Evolutionary conservation across 2,888 invertebrate genomes (phyloP).

Genomic region (Rhagonycha lutea): DNA sequence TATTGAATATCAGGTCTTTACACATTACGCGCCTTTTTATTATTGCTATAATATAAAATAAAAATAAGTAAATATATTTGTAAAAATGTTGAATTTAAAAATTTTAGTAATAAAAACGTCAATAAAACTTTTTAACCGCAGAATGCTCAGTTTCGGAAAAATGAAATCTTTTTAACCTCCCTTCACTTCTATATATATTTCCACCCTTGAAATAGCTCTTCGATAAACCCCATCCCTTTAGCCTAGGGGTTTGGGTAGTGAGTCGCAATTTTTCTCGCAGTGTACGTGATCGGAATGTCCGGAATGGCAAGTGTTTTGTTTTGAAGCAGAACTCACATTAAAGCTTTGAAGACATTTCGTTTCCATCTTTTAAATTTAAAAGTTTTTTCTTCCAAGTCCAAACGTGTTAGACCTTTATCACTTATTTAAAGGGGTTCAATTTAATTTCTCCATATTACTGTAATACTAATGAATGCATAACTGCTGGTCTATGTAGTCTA

Average conservation of each 20-base stretch:
- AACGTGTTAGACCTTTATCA: not conserved
- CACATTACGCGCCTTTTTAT: not conserved
- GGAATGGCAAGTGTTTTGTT: constrained; percentile 49
- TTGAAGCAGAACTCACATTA: constrained; percentile 44
- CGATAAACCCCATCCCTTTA: constrained; percentile 47
- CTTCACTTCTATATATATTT: constrained; percentile 49
- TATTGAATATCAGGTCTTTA: not conserved
- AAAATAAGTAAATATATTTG: not conserved
- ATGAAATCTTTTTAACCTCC: constrained; percentile 55
- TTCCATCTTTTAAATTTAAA: constrained; percentile 28
- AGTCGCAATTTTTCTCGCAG: constrained; percentile 58
- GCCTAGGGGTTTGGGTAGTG: constrained; percentile 51
- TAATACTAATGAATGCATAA: not conserved
- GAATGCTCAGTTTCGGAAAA: constrained; percentile 55
- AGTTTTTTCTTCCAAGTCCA: constrained; percentile 9
- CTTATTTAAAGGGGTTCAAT: not conserved
- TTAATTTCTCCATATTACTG: not conserved
- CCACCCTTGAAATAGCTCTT: constrained; percentile 53
- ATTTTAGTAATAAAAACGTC: constrained; percentile 50
- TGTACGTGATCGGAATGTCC: constrained; percentile 55
- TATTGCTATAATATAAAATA: not conserved
- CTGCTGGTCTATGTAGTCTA: not conserved
- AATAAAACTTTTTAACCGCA: constrained; percentile 51
- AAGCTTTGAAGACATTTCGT: constrained; percentile 31
- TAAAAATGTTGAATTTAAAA: constrained; percentile 35